Percentiles rank a stretch among this genome's conserved stretches.
Evolutionary conservation across 2,888 invertebrate genomes (phyloP).

Genomic region (Pseudococcus jackbeardsleyi): DNA sequence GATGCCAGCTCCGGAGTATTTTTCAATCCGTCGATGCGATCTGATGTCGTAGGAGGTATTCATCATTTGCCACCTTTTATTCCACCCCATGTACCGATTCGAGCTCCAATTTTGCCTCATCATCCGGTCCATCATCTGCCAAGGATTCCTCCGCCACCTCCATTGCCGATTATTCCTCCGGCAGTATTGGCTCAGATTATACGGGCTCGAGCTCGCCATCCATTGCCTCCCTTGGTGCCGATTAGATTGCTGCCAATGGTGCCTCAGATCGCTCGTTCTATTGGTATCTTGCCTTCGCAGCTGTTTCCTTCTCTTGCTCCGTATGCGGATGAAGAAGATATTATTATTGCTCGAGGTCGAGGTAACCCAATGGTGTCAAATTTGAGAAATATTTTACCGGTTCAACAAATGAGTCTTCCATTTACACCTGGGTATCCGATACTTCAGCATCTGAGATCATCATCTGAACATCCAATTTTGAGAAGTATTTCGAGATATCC

Average conservation of each 20-base stretch:
- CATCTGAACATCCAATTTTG: background rate
- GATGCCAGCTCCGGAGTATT: background rate
- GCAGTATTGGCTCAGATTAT: background rate
- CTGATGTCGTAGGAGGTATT: background rate
- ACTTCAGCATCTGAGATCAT: background rate
- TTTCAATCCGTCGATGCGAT: background rate
- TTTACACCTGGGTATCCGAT: background rate
- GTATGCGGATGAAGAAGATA: background rate
- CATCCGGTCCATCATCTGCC: background rate
- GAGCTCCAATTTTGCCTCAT: background rate
- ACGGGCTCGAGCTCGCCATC: background rate
- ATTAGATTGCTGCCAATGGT: background rate
- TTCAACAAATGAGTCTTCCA: background rate
- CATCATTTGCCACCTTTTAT: background rate
- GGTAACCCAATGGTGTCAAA: background rate
- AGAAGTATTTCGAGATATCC: background rate
- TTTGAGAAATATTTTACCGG: background rate
- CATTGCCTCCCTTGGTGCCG: background rate
- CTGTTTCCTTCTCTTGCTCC: background rate
- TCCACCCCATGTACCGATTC: background rate
- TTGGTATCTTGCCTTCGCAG: background rate
- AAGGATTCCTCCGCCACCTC: background rate
- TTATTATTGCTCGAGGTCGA: background rate
- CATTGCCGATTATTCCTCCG: conserved; percentile 3
- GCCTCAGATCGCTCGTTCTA: background rate